Percentiles rank a stretch among this genome's conserved stretches.
phyloP scores from a whole-genome alignment of 2,797 vertebrate species.

The Argentina silus region DNA sequence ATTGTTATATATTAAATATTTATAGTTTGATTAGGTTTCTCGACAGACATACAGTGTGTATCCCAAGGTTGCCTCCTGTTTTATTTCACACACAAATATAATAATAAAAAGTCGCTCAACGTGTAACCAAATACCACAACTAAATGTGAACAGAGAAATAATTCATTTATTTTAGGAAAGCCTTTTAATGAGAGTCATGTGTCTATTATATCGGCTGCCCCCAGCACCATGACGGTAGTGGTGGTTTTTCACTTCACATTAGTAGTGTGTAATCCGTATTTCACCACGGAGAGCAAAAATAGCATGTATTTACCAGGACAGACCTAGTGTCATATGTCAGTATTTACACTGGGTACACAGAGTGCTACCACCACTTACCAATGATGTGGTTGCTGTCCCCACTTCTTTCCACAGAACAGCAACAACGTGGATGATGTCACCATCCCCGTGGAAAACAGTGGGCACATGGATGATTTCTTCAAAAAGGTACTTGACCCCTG shows the following conservation, averaged over 20 bases:
- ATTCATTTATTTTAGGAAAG: too few relatives aligned
- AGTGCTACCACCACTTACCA: neutral
- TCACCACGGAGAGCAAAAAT: neutral
- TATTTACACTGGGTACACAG: neutral
- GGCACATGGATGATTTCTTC: constrained; percentile 87
- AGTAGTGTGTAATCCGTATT: neutral
- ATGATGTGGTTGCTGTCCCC: neutral
- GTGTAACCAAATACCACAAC: too few relatives aligned
- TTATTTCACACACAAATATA: too few relatives aligned
- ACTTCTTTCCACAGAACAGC: constrained; percentile 61
- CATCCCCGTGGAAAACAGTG: constrained; percentile 66
- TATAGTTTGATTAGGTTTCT: too few relatives aligned
- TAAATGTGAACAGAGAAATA: too few relatives aligned
- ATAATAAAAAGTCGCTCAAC: too few relatives aligned
- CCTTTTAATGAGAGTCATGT: neutral
- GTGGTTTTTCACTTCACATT: neutral
- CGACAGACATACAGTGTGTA: neutral
- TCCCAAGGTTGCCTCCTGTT: neutral
- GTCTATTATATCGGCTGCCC: too few relatives aligned
- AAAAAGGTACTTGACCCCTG: constrained; percentile 72
- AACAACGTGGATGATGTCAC: constrained; percentile 72
- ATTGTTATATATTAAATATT: too few relatives aligned
- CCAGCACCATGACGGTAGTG: too few relatives aligned
- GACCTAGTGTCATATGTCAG: neutral
- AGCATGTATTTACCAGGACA: neutral